phyloP scores from a whole-genome alignment of 2,113 vertebrate species.

The Martes martes region DNA sequence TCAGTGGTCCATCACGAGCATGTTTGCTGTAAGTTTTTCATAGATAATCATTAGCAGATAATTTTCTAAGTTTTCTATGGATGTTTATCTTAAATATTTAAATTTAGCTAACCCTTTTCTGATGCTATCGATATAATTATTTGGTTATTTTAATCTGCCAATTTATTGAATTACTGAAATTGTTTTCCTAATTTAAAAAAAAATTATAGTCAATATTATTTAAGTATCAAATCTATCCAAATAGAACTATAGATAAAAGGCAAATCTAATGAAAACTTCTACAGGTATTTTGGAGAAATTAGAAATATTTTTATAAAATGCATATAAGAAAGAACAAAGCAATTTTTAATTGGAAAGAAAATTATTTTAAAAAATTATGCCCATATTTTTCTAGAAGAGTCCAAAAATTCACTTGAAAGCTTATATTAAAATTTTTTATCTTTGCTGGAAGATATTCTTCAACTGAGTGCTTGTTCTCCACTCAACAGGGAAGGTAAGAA shows the following conservation, averaged over 20 bases:
- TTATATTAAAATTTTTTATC: background rate
- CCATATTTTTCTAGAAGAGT: background rate
- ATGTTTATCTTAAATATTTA: background rate
- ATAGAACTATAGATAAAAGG: background rate
- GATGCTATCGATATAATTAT: background rate
- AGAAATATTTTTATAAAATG: background rate
- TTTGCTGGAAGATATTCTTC: background rate
- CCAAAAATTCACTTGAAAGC: background rate
- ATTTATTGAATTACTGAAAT: background rate
- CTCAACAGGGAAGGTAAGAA: background rate
- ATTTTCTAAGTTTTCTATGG: background rate
- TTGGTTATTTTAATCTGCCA: background rate
- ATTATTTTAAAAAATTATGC: background rate
- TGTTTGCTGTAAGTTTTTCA: background rate
- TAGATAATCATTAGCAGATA: background rate
- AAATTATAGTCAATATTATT: background rate
- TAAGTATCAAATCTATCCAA: background rate
- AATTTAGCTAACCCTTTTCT: background rate
- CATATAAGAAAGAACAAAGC: background rate
- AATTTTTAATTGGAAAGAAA: background rate
- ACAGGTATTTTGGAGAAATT: background rate
- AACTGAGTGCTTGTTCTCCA: background rate
- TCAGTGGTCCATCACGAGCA: background rate
- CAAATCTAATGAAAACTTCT: background rate
- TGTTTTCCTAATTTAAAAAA: background rate